Conservation (phyloP, 1,140 invertebrate genomes). For the Acromyrmex echinatior region DNA sequence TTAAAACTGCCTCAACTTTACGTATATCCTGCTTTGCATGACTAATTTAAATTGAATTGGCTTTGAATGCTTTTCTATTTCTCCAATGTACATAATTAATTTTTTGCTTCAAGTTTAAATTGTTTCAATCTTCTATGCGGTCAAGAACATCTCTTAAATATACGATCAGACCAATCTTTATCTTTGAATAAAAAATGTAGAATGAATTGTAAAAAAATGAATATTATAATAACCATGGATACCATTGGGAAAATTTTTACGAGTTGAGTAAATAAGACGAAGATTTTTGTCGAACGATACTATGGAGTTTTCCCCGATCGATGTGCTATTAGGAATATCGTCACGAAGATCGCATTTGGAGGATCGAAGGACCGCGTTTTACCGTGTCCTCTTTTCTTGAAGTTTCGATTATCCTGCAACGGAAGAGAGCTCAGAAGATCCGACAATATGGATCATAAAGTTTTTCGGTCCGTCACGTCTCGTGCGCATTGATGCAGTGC, state of each 20-base stretch:
- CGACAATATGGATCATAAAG: slow-evolving; percentile 51
- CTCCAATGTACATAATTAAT: not conserved
- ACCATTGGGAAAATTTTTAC: not conserved
- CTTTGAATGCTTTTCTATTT: not conserved
- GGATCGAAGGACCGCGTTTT: not conserved
- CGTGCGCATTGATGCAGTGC: not conserved
- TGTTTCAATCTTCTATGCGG: not conserved
- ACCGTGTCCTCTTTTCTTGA: not conserved
- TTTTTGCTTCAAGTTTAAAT: not conserved
- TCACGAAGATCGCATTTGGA: not conserved
- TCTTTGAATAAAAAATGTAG: not conserved
- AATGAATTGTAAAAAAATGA: slow-evolving; percentile 6
- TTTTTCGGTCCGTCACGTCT: not conserved
- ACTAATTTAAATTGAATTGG: not conserved
- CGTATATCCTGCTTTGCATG: not conserved
- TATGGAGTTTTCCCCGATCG: not conserved
- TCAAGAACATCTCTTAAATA: not conserved
- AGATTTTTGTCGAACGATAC: slow-evolving; percentile 33
- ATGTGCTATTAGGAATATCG: slow-evolving; percentile 33
- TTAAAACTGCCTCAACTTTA: not conserved
- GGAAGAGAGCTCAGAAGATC: not conserved
- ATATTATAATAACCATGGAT: not conserved
- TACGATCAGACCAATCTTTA: not conserved
- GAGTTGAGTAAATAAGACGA: slow-evolving; percentile 36
- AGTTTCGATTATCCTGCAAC: slow-evolving; percentile 23